Evolutionary conservation across 1,140 invertebrate species (phyloP).

Genomic region (Coelopa frigida): DNA sequence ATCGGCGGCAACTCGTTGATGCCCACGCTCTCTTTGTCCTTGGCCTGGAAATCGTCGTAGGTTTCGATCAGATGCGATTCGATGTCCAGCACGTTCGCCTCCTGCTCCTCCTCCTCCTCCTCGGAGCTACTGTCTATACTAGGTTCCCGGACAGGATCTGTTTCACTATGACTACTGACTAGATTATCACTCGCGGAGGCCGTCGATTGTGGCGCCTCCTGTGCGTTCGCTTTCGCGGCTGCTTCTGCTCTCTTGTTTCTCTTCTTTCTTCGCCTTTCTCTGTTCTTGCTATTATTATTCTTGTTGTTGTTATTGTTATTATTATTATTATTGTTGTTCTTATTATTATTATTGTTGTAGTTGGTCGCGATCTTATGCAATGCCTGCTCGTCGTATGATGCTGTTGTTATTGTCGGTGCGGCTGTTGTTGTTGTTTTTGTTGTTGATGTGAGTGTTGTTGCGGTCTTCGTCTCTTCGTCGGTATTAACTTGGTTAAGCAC

Average conservation of each 20-base stretch:
- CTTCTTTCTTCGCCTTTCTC: not conserved
- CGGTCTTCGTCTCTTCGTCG: conserved; percentile 22
- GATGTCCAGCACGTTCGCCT: conserved; percentile 26
- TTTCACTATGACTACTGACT: conserved; percentile 10
- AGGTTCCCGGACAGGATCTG: too few species aligned
- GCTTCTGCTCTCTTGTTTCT: not conserved
- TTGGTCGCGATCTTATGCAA: conserved; percentile 1
- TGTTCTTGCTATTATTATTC: not conserved
- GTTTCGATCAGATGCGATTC: conserved; percentile 42
- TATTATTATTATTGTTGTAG: conserved; percentile 1
- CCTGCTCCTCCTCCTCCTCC: too few species aligned
- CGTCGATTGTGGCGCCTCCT: not conserved
- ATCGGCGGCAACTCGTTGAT: conserved; percentile 36
- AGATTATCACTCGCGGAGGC: conserved; percentile 4
- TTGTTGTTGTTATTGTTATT: not conserved
- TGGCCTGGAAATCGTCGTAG: conserved; percentile 16
- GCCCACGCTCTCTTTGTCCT: conserved; percentile 26
- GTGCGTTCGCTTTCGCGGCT: not conserved
- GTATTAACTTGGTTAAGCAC: conserved; percentile 33
- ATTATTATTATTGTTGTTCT: conserved; percentile 4
- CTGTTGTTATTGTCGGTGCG: conserved; percentile 4
- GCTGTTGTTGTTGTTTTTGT: not conserved
- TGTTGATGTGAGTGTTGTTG: conserved; percentile 11
- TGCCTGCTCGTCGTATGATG: not conserved
- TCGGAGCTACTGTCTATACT: conserved; percentile 4